Evolutionary conservation across 1,140 invertebrate species (phyloP), one percentile per base, ranked within the genome.

Genomic region (Aradophagus sp.): DNA sequence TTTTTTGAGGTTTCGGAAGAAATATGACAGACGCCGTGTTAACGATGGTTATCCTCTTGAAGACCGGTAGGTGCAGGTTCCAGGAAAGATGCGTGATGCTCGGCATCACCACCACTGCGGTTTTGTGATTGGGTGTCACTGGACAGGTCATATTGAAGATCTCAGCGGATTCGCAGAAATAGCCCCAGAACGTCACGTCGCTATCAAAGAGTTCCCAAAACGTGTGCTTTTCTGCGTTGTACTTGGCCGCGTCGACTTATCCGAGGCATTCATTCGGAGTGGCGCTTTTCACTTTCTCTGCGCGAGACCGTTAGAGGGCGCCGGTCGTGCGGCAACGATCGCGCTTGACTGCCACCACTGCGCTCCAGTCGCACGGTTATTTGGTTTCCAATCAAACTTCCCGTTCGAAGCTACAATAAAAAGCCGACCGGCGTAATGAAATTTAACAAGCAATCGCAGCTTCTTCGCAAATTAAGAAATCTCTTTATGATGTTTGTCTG

Each of bases 1-100:
- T 79, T 55, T 86, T 86, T 6, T 79, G 67, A 0, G 83, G 83
- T n/a, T 75, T 68, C 0, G 84, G 84, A 2, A 84, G 31, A 61
- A 80, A 80, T n/a, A 81, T 66, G 3, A 86, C 74, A 1, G 79
- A 81, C 1, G 78, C 66, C 0, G 77, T 79, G 47, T 78, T 85
- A 3, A 84, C 77, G 8, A 84, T 65, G 7, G 76, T 83, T 10
- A 86, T 75, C 6, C 74, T 76, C 34, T 81, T 79, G 39, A 86
- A 86, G 27, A 86, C 36, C 1, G 83, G 83, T 10, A 78, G 42
- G 34, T 81, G 81, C 47, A 79, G 75, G 52, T 84, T 85, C 14
- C 82, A 63, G 5, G 82, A 78, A 32, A 81, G 82, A 11, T 80
- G 77, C 14, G 75, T 55, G 6, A 69, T 63, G 1, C 38, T 50